Evolutionary conservation across 2,797 vertebrate species (phyloP).

Genomic region (Neostethus bicornis): DNA sequence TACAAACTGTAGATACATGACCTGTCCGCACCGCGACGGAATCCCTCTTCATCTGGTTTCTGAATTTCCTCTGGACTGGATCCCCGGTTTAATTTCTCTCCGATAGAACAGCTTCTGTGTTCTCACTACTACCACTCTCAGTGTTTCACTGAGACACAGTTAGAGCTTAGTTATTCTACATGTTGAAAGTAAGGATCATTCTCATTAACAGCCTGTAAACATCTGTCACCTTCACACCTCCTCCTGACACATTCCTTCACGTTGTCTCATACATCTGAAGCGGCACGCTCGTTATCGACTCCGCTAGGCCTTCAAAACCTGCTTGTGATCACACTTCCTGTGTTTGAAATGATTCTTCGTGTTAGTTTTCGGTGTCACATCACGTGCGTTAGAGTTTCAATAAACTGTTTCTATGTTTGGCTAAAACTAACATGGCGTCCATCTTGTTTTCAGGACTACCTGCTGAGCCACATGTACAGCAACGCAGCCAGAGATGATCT

Average conservation of each 20-base stretch:
- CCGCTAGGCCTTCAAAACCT: constrained; percentile 2
- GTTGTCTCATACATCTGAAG: background rate
- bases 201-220: constrained; percentile 13
- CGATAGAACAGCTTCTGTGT: too few species aligned
- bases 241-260: constrained; percentile 5
- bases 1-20: too few species aligned
- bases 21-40: too few species aligned
- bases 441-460: constrained; percentile 85
- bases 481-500: constrained; percentile 96
- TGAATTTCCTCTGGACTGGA: too few species aligned
- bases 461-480: constrained; percentile 95
- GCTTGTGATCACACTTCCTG: background rate
- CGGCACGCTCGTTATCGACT: constrained; percentile 12
- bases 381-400: constrained; percentile 44
- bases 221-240: background rate
- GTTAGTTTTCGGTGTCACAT: constrained; percentile 40
- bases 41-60: too few species aligned
- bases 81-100: too few species aligned
- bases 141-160: background rate
- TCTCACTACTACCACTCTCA: too few species aligned
- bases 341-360: constrained; percentile 13
- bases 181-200: constrained; percentile 1
- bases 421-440: background rate
- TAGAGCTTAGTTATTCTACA: background rate
- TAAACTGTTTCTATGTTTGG: constrained; percentile 28